phyloP scores from a whole-genome alignment of 2,797 vertebrate genomes.

The Dermochelys coriacea region DNA sequence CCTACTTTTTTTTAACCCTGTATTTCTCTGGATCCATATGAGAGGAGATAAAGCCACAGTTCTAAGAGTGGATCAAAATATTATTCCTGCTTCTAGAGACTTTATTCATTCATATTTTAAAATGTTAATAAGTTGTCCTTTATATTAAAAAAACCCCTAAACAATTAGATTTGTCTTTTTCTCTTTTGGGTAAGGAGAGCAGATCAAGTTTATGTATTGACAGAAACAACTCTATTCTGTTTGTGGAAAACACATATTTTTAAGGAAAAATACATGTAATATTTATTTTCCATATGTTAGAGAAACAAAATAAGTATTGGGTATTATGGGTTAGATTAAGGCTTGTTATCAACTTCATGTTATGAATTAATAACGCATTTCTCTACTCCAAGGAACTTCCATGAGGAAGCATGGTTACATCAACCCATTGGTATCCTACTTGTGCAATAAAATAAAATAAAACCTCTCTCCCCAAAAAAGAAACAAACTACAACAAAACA shows the following conservation, averaged over 20 bases:
- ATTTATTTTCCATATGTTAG: background rate
- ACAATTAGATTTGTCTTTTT: background rate
- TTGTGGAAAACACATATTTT: background rate
- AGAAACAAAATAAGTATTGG: background rate
- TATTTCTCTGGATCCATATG: background rate
- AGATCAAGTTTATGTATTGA: background rate
- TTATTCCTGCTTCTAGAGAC: background rate
- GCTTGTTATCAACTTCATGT: background rate
- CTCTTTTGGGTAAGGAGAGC: constrained; percentile 3
- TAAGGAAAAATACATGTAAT: background rate
- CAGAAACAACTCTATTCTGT: background rate
- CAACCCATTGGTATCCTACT: background rate
- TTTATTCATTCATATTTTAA: background rate
- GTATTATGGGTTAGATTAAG: background rate
- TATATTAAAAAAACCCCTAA: background rate
- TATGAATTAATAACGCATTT: background rate
- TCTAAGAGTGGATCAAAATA: background rate
- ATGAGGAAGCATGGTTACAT: background rate
- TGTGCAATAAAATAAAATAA: background rate
- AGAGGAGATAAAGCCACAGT: background rate
- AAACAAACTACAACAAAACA: background rate
- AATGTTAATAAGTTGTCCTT: background rate
- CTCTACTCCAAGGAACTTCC: background rate
- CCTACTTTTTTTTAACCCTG: background rate
- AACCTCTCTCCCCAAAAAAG: background rate